phyloP scores from a whole-genome alignment of 2,888 invertebrate species.

The Agapostemon virescens region DNA sequence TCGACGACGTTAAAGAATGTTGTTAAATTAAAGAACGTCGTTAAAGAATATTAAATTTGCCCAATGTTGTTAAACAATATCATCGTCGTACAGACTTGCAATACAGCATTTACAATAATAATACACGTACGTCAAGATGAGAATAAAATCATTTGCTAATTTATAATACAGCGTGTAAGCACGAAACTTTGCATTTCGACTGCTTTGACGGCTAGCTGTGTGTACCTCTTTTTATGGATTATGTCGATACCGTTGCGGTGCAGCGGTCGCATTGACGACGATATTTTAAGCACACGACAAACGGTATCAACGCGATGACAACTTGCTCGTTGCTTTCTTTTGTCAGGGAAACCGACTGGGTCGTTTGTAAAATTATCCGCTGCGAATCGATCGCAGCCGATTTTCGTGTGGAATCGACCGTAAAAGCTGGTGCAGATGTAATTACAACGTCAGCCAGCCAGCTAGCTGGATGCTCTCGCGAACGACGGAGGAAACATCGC shows the following conservation, averaged over 20 bases:
- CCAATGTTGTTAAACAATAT: too few relatives aligned
- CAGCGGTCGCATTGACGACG: neutral
- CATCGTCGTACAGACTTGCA: too few relatives aligned
- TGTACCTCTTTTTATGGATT: neutral
- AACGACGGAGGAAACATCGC: slow-evolving; percentile 30
- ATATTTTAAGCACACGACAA: neutral
- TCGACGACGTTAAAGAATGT: too few relatives aligned
- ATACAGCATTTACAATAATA: too few relatives aligned
- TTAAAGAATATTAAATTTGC: too few relatives aligned
- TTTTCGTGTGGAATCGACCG: slow-evolving; percentile 4
- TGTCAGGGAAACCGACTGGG: neutral
- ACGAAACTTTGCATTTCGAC: neutral
- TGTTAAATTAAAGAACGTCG: too few relatives aligned
- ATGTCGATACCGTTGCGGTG: neutral
- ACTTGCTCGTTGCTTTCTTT: slow-evolving; percentile 11
- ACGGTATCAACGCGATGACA: neutral
- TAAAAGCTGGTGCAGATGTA: neutral
- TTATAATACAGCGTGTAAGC: neutral
- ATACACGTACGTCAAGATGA: neutral
- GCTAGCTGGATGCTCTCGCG: neutral
- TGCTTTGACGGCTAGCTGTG: neutral
- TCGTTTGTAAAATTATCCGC: slow-evolving; percentile 30
- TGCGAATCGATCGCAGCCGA: slow-evolving; percentile 4
- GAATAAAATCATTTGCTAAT: neutral
- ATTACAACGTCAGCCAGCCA: slow-evolving; percentile 7